Evolutionary conservation across 2,888 invertebrate species (phyloP).

Genomic region (Spodoptera littoralis): DNA sequence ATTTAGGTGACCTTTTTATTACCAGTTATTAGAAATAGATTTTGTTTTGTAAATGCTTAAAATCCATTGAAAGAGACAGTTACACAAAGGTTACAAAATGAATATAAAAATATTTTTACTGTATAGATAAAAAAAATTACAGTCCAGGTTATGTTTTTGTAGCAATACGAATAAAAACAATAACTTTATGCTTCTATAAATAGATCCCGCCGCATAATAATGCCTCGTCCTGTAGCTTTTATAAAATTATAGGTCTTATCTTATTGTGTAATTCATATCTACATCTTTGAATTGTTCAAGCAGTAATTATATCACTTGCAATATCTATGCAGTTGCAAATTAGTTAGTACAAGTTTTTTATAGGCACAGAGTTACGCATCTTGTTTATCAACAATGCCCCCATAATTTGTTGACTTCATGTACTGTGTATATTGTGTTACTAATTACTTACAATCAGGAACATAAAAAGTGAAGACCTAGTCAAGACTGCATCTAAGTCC

Average conservation of each 20-base stretch:
- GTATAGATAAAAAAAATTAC: not conserved
- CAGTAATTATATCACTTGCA: constrained; percentile 33
- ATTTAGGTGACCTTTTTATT: no score
- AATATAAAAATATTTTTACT: no score
- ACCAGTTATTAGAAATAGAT: no score
- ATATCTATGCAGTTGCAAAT: constrained; percentile 25
- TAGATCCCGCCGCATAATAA: not conserved
- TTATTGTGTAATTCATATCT: constrained; percentile 7
- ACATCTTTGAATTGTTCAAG: constrained; percentile 27
- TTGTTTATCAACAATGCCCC: not conserved
- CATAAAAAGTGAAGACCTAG: no score
- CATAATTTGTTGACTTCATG: no score
- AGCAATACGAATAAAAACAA: not conserved
- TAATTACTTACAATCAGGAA: no score
- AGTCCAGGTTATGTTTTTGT: not conserved
- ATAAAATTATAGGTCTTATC: constrained; percentile 1
- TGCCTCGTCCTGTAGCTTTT: not conserved
- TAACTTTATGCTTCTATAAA: not conserved
- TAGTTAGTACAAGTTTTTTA: constrained; percentile 24
- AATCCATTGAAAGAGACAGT: no score
- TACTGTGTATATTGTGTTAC: no score
- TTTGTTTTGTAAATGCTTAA: no score
- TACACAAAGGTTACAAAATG: no score
- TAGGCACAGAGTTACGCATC: constrained; percentile 1
- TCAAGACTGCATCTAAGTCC: no score